Evolutionary conservation across 1,140 invertebrate genomes (phyloP).

Genomic region (Lepidurus apus): DNA sequence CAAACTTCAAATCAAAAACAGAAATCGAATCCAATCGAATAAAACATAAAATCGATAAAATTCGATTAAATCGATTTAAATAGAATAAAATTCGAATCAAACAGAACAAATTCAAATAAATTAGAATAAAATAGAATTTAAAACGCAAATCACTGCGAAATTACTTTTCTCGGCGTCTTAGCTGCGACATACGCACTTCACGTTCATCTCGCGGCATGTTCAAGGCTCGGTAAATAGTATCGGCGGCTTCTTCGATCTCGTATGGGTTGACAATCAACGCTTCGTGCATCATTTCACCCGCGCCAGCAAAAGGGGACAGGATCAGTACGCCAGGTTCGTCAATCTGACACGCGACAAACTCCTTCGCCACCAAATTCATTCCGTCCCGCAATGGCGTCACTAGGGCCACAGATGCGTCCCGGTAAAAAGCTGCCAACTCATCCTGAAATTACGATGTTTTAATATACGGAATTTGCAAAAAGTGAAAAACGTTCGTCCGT

Average conservation of each 20-base stretch:
- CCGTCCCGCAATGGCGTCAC: conserved; percentile 82
- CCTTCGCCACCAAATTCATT: conserved; percentile 90
- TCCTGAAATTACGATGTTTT: conserved; percentile 3
- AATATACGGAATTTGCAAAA: background rate
- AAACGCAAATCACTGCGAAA: background rate
- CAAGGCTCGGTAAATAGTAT: conserved; percentile 76
- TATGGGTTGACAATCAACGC: conserved; percentile 84
- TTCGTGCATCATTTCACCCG: conserved; percentile 86
- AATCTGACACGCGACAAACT: conserved; percentile 87
- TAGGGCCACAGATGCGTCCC: conserved; percentile 75
- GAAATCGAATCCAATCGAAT: too few relatives aligned
- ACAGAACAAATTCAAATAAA: background rate
- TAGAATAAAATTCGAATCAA: background rate
- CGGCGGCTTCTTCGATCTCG: conserved; percentile 77
- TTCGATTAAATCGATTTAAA: background rate
- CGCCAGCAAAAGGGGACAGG: conserved; percentile 82
- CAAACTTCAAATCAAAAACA: too few relatives aligned
- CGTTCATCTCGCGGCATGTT: conserved; percentile 86
- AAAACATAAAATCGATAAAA: background rate
- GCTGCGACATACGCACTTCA: conserved; percentile 75
- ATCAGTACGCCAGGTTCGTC: conserved; percentile 75
- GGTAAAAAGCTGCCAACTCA: conserved; percentile 39
- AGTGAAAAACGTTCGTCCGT: background rate
- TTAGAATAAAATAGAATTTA: background rate
- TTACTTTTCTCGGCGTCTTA: conserved; percentile 62